These are phyloP conservation scores for Ectropis grisescens DNA, from an alignment of 1,140 invertebrate species.

Conservation along the genomic window DNA sequence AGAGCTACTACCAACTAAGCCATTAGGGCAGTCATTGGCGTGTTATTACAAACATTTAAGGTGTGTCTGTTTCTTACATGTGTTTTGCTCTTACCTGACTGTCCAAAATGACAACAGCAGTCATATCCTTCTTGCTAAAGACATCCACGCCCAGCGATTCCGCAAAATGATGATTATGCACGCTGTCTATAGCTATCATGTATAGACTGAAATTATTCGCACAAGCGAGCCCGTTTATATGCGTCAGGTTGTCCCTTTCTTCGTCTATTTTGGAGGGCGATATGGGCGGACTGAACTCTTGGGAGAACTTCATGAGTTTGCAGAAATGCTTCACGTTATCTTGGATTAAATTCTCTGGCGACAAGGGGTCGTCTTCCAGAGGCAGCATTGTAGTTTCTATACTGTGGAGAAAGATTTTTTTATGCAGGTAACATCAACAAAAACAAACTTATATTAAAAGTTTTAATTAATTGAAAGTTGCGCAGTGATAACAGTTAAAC, in stretches of 20 bases:
- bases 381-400: constrained; percentile 62
- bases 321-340: constrained; percentile 55
- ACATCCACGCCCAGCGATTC: constrained; percentile 80
- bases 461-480: no score
- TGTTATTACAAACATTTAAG: no score
- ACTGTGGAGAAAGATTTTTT: no score
- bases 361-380: constrained; percentile 68
- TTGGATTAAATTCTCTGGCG: constrained; percentile 65
- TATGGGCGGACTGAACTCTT: constrained; percentile 36
- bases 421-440: no score
- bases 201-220: constrained; percentile 75
- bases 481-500: no score
- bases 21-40: no score
- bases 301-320: constrained; percentile 49
- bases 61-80: no score
- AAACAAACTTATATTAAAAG: no score
- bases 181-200: constrained; percentile 80
- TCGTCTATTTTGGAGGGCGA: constrained; percentile 20
- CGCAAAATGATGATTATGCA: constrained; percentile 79
- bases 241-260: constrained; percentile 22
- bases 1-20: no score
- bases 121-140: constrained; percentile 72
- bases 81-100: constrained; percentile 78
- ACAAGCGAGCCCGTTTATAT: constrained; percentile 40
- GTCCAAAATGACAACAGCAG: constrained; percentile 80